A percentile compares a stretch with the other conserved stretches of the same genome.
Conservation (phyloP, 2,888 invertebrate species). For the Lamellibrachia columna region DNA sequence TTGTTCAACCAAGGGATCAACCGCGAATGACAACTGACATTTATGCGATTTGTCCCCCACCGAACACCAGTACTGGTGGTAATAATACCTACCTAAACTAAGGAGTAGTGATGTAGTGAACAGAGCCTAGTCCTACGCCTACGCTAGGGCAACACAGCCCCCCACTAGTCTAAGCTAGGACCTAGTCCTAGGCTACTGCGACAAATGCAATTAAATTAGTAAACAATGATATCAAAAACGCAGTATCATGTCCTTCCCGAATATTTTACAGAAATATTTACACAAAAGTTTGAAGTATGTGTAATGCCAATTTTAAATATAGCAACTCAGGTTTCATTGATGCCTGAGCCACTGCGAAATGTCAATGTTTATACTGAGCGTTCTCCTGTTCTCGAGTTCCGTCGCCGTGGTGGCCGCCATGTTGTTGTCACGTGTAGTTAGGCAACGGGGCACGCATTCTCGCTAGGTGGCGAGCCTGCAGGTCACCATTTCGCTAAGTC, state of each 20-base stretch:
- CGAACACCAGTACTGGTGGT: no score
- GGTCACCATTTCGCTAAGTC: no score
- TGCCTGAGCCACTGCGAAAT: not conserved
- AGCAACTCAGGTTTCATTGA: not conserved
- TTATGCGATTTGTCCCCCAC: no score
- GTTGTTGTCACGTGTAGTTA: conserved; percentile 16
- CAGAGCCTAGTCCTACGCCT: no score
- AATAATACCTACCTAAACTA: no score
- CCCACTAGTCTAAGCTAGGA: no score
- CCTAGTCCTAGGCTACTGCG: not conserved
- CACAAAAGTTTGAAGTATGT: not conserved
- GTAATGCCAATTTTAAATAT: not conserved
- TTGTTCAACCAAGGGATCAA: no score
- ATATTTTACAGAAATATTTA: not conserved
- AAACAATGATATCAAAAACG: not conserved
- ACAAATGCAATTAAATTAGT: not conserved
- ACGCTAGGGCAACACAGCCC: no score
- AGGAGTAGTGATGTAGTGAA: no score
- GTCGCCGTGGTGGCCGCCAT: not conserved
- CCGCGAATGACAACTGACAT: no score
- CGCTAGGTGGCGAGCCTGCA: not conserved
- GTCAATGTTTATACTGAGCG: not conserved
- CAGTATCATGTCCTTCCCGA: not conserved
- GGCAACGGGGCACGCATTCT: not conserved
- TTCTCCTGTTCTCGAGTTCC: not conserved